These are phyloP conservation scores for Drosophila borealis DNA, from an alignment of 2,888 invertebrate genomes.

Conservation along the genomic window DNA sequence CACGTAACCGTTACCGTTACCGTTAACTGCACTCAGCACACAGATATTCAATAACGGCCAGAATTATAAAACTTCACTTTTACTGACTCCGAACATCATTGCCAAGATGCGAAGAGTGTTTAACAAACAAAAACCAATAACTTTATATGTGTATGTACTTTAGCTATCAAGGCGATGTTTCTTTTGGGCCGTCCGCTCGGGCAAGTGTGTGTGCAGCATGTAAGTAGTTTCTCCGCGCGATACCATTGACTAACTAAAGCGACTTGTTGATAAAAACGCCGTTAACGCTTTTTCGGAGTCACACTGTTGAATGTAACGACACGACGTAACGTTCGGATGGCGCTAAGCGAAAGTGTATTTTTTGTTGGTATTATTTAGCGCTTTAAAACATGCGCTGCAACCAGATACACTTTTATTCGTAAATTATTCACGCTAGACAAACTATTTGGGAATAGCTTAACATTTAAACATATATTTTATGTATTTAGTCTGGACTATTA, in stretches of 20 bases:
- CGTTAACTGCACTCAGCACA: conserved; percentile 15
- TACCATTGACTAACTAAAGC: conserved; percentile 62
- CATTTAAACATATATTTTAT: no score
- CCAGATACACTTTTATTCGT: neutral
- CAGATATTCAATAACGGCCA: conserved; percentile 20
- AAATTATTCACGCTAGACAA: no score
- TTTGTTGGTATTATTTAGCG: conserved; percentile 34
- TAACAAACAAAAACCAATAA: conserved; percentile 17
- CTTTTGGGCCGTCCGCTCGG: conserved; percentile 24
- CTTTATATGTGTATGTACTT: neutral
- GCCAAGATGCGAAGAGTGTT: conserved; percentile 19
- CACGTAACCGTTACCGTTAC: conserved; percentile 43
- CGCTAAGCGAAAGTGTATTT: conserved; percentile 16
- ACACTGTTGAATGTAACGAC: conserved; percentile 36
- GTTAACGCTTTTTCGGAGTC: conserved; percentile 51
- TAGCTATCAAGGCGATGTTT: conserved; percentile 21
- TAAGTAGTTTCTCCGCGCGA: conserved; percentile 67
- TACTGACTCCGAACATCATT: conserved; percentile 22
- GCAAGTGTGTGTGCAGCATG: conserved; percentile 29
- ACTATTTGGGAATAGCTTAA: no score
- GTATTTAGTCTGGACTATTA: no score
- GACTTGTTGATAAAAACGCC: conserved; percentile 55
- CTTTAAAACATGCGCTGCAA: neutral
- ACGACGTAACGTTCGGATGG: conserved; percentile 9
- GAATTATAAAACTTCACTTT: conserved; percentile 34